Conservation (phyloP, 1,140 invertebrate genomes). For the Macrotrachela quadricornifera region DNA sequence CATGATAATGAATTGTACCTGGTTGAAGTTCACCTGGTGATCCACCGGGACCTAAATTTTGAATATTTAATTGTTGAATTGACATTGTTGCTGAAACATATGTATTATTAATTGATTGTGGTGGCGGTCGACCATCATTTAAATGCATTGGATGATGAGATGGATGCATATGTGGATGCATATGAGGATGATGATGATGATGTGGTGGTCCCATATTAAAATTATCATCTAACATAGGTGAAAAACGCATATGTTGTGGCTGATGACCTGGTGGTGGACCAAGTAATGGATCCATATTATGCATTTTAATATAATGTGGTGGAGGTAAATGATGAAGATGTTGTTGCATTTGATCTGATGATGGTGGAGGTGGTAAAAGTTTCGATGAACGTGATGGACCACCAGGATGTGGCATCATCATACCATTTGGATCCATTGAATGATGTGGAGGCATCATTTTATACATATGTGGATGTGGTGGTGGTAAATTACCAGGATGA, state of each 20-base stretch:
- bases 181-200: neutral
- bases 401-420: neutral
- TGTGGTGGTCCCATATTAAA: neutral
- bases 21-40: neutral
- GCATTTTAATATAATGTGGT: neutral
- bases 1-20: neutral
- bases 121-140: slow-evolving; percentile 8
- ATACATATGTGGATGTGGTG: no score
- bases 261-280: slow-evolving; percentile 9
- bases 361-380: neutral
- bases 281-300: neutral
- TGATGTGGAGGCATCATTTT: no score
- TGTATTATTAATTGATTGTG: slow-evolving; percentile 35
- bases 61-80: slow-evolving; percentile 35
- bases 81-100: slow-evolving; percentile 35
- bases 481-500: no score
- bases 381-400: neutral
- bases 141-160: slow-evolving; percentile 8
- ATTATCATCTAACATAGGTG: slow-evolving; percentile 13
- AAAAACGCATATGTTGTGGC: slow-evolving; percentile 10
- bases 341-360: neutral
- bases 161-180: slow-evolving; percentile 3
- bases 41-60: slow-evolving; percentile 21
- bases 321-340: neutral
- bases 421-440: slow-evolving; percentile 11